A percentile compares a stretch with the other conserved stretches of the same genome.
Conservation (phyloP, 30 jellyfish, hydroid and myxozoan genomes). For the Morbakka virulenta region DNA sequence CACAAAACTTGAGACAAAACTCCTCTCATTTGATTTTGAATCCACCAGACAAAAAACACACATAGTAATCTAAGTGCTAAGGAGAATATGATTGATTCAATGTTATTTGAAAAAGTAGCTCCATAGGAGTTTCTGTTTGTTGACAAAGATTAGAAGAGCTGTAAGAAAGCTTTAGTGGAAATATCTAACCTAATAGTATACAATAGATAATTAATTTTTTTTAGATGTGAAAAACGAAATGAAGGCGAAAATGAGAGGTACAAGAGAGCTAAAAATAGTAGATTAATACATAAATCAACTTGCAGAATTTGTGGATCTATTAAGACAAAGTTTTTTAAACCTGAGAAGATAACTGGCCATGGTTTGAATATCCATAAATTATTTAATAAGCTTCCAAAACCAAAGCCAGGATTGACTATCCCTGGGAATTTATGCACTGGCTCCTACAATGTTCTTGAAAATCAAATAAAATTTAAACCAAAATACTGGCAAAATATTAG, state of each 20-base stretch:
- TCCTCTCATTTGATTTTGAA: background rate
- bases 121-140: background rate
- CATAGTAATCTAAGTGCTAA: background rate
- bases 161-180: background rate
- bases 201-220: background rate
- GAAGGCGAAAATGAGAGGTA: background rate
- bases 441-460: background rate
- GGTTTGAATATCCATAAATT: no score
- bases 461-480: background rate
- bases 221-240: background rate
- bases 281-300: background rate
- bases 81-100: no score
- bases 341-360: no score
- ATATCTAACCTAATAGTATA: no score
- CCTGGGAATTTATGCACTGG: background rate
- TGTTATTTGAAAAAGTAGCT: background rate
- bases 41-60: background rate
- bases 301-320: background rate
- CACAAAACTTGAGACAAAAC: background rate
- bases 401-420: background rate
- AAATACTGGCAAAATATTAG: no score
- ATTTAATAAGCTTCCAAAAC: slow-evolving; percentile 2
- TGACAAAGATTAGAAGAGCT: background rate
- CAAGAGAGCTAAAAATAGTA: no score
- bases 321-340: background rate